Conservation (phyloP, 2,888 invertebrate genomes). For the Athripsodes cinereus region DNA sequence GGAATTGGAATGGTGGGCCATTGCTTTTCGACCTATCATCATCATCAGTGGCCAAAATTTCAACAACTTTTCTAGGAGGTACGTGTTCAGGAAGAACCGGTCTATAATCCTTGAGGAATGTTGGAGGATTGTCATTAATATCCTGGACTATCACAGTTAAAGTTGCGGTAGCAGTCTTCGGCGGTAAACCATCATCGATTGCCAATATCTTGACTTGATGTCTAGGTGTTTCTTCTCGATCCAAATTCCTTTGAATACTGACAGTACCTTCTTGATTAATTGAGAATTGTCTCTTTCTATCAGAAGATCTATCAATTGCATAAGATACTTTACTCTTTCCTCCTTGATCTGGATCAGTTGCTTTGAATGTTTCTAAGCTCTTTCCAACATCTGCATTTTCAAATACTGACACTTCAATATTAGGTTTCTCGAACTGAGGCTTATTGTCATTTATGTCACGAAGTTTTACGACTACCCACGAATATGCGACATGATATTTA, state of each 20-base stretch:
- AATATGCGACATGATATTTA: slow-evolving; percentile 94
- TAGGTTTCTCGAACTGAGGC: slow-evolving; percentile 88
- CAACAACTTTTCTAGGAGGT: slow-evolving; percentile 85
- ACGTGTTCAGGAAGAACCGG: slow-evolving; percentile 92
- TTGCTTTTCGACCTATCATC: slow-evolving; percentile 92
- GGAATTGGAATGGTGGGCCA: slow-evolving; percentile 94
- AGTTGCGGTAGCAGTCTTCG: slow-evolving; percentile 90
- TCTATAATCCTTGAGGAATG: slow-evolving; percentile 86
- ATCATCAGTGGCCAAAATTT: slow-evolving; percentile 89
- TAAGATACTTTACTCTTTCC: slow-evolving; percentile 88
- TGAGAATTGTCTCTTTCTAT: slow-evolving; percentile 87
- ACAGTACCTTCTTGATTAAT: slow-evolving; percentile 95
- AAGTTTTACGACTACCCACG: slow-evolving; percentile 89
- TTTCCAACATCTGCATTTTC: slow-evolving; percentile 92
- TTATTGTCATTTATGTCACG: slow-evolving; percentile 97
- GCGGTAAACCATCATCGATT: slow-evolving; percentile 89
- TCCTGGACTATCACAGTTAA: slow-evolving; percentile 92
- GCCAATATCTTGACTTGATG: slow-evolving; percentile 96
- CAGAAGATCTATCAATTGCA: slow-evolving; percentile 87
- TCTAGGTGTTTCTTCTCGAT: slow-evolving; percentile 89
- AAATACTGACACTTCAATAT: slow-evolving; percentile 85
- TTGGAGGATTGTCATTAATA: slow-evolving; percentile 92
- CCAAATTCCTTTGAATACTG: slow-evolving; percentile 85
- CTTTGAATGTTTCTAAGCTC: slow-evolving; percentile 87
- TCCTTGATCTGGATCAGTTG: slow-evolving; percentile 93